These are phyloP conservation scores for Puffinus mauretanicus DNA, from an alignment of 2,113 vertebrate species.

Conservation along the genomic window DNA sequence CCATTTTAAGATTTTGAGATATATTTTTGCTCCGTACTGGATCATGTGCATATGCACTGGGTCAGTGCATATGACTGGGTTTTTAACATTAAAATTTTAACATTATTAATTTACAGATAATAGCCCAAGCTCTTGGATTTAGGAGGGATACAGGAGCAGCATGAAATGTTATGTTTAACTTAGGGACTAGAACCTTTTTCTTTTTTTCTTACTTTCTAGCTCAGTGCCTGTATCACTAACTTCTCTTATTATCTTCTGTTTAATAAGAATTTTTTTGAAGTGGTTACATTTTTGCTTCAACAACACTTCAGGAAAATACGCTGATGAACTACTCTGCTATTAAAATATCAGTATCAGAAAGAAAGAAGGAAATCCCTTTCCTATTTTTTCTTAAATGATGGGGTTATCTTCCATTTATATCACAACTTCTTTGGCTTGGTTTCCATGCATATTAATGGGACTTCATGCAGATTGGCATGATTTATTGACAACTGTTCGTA, in stretches of 20 bases:
- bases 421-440: neutral
- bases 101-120: neutral
- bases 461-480: neutral
- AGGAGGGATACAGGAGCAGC: neutral
- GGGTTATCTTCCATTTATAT: neutral
- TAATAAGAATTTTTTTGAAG: neutral
- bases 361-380: neutral
- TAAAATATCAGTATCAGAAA: neutral
- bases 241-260: neutral
- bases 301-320: neutral
- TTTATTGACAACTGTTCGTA: neutral
- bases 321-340: neutral
- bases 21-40: neutral
- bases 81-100: neutral
- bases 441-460: neutral
- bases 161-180: neutral
- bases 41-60: too few relatives aligned
- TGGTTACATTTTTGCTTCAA: neutral
- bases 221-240: neutral
- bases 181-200: accelerated
- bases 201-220: neutral
- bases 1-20: neutral
- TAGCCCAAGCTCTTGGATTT: neutral
- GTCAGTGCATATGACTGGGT: too few relatives aligned
- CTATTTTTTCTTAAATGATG: neutral